phyloP scores from a whole-genome alignment of 2,113 vertebrate genomes.

The Sander lucioperca region DNA sequence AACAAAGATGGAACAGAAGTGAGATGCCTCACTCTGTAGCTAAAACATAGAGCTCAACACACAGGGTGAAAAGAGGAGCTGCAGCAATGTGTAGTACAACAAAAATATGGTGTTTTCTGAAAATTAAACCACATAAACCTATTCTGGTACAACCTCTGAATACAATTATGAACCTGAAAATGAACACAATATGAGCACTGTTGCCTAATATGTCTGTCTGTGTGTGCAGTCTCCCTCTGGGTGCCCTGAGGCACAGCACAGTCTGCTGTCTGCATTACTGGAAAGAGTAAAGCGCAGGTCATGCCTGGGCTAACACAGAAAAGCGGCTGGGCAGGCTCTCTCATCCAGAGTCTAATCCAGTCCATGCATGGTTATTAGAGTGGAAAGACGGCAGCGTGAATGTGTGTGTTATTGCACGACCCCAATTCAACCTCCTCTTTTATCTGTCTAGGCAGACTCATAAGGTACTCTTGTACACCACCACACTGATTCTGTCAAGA shows the following conservation, averaged over 20 bases:
- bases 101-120: too few relatives aligned
- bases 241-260: slow-evolving; percentile 51
- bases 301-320: slow-evolving; percentile 71
- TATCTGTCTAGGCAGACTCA: slow-evolving; percentile 55
- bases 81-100: too few relatives aligned
- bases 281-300: slow-evolving; percentile 70
- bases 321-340: slow-evolving; percentile 44
- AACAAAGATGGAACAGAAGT: too few relatives aligned
- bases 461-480: slow-evolving; percentile 46
- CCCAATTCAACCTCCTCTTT: slow-evolving; percentile 47
- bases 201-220: slow-evolving; percentile 6
- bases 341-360: slow-evolving; percentile 62
- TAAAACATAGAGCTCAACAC: too few relatives aligned
- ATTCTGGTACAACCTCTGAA: too few relatives aligned
- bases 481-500: slow-evolving; percentile 34
- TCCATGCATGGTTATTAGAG: slow-evolving; percentile 72
- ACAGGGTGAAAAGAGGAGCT: too few relatives aligned
- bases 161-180: too few relatives aligned
- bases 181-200: background rate
- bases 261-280: slow-evolving; percentile 70
- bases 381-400: slow-evolving; percentile 67
- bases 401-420: slow-evolving; percentile 49
- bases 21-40: too few relatives aligned
- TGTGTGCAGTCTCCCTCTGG: slow-evolving; percentile 26
- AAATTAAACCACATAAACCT: too few relatives aligned